Conservation (phyloP, 2,888 invertebrate species). For the Dorcus parallelipipedus region DNA sequence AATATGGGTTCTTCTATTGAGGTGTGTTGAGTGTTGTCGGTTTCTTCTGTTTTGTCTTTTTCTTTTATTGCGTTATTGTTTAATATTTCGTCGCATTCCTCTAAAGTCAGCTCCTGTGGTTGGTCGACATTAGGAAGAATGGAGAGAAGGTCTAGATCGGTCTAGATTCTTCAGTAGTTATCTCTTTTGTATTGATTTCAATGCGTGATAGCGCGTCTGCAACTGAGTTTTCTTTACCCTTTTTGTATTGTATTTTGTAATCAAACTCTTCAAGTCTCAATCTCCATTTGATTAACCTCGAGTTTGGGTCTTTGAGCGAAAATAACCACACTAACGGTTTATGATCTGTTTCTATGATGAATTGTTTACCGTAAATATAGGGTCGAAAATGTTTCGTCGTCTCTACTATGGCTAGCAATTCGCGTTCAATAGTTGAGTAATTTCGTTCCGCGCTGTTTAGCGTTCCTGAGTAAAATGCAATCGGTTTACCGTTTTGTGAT, state of each 20-base stretch:
- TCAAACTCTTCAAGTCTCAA: constrained; percentile 13
- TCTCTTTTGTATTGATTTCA: constrained; percentile 8
- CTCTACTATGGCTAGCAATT: constrained; percentile 6
- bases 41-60: neutral
- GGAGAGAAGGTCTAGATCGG: neutral
- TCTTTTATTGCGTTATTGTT: neutral
- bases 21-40: neutral
- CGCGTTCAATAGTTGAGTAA: constrained; percentile 5
- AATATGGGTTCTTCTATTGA: neutral
- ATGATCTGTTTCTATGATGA: constrained; percentile 16
- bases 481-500: constrained; percentile 24
- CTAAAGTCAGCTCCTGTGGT: neutral
- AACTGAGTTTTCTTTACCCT: constrained; percentile 15
- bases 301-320: constrained; percentile 12
- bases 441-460: constrained; percentile 7
- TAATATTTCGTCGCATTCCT: neutral
- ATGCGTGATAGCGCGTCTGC: constrained; percentile 15
- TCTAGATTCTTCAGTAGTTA: neutral
- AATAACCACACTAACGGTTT: constrained; percentile 15
- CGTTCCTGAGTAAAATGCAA: neutral
- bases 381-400: constrained; percentile 9
- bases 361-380: constrained; percentile 10
- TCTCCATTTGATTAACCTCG: constrained; percentile 3
- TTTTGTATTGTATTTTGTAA: constrained; percentile 15
- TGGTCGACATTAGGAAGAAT: neutral